phyloP scores from a whole-genome alignment of 2,888 invertebrate species.

The Eupithecia abbreviata region DNA sequence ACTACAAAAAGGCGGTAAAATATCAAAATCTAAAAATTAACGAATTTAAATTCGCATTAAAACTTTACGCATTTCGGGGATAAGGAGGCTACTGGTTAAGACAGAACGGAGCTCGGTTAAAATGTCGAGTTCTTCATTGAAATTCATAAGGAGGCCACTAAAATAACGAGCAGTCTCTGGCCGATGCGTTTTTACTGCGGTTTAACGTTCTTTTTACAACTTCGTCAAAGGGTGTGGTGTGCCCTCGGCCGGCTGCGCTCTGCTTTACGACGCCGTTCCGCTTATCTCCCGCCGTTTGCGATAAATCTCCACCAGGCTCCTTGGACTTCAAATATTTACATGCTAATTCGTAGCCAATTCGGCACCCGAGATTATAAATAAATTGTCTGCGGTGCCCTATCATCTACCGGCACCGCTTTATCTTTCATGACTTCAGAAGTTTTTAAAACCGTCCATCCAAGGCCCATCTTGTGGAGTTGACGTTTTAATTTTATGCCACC shows the following conservation, averaged over 20 bases:
- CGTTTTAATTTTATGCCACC: slow-evolving; percentile 75
- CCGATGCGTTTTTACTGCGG: slow-evolving; percentile 83
- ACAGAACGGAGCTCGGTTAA: slow-evolving; percentile 59
- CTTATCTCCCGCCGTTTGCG: slow-evolving; percentile 78
- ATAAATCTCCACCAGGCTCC: slow-evolving; percentile 80
- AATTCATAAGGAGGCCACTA: slow-evolving; percentile 81
- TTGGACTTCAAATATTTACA: slow-evolving; percentile 84
- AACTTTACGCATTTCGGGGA: slow-evolving; percentile 35
- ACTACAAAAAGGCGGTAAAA: neutral
- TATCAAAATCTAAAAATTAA: slow-evolving; percentile 29
- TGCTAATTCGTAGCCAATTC: slow-evolving; percentile 82
- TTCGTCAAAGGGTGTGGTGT: slow-evolving; percentile 79
- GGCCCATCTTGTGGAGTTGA: slow-evolving; percentile 60
- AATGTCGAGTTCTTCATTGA: slow-evolving; percentile 76
- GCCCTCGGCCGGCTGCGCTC: slow-evolving; percentile 51
- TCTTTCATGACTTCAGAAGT: slow-evolving; percentile 77
- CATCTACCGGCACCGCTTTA: slow-evolving; percentile 72
- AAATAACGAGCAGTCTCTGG: slow-evolving; percentile 72
- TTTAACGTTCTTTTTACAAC: slow-evolving; percentile 84
- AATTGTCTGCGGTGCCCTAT: slow-evolving; percentile 73
- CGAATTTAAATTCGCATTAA: slow-evolving; percentile 40
- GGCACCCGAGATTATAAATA: slow-evolving; percentile 82
- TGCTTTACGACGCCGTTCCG: slow-evolving; percentile 79
- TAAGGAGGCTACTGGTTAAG: slow-evolving; percentile 58
- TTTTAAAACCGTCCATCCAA: slow-evolving; percentile 66